Base-by-base conservation (phyloP, 2,888 invertebrate genomes). In the Trachelus stipa region DNA sequence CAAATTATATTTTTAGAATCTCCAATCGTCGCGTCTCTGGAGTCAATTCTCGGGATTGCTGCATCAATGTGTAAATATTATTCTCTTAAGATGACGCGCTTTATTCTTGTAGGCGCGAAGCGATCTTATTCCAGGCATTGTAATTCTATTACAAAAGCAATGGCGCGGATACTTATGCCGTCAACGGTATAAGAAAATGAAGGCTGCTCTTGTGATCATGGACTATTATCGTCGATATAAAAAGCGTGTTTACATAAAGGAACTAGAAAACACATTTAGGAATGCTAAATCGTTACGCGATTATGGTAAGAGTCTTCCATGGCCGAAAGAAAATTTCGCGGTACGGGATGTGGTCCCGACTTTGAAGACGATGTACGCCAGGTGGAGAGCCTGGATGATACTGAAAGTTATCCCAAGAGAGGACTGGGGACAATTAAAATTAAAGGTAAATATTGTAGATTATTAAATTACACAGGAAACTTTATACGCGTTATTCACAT, bases 121-220 rank as follows among this genome's bases (percentile, higher is more conserved):
- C 76, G 95, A 96, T 83, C 94, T 97, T 89, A 96, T 99, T 81
- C 98, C 98, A 0, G 95, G 96, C 79, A 98, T 99, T 84, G 97
- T 98, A 77, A 95, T 97, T 40, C 94, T 98, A 88, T 94, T 99
- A 84, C 99, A 99, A 93, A 99, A 99, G 93, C 96, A 98, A 92
- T 98, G 98, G 95, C 94, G 99, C 85, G 99, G 98, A 34, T 93
- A 93, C 81, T 87, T 92, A 73, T 97, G 96, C 12, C 93, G 99
- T 34, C 94, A 94, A 88, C 94, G 95, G 75, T 98, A 96, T 92
- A 95, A 95, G 91, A 95, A 95, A 91, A 96, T 98, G 94, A 95
- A 95, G 91, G 99, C 99, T 0, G 96, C 97, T 0, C 92, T 96
- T 83, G 91, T 93, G 79, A 98, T 99, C 87, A 96, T 96, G 92